Evolutionary conservation across 2,888 invertebrate genomes (phyloP).

Genomic region (Epistrophe grossulariae): DNA sequence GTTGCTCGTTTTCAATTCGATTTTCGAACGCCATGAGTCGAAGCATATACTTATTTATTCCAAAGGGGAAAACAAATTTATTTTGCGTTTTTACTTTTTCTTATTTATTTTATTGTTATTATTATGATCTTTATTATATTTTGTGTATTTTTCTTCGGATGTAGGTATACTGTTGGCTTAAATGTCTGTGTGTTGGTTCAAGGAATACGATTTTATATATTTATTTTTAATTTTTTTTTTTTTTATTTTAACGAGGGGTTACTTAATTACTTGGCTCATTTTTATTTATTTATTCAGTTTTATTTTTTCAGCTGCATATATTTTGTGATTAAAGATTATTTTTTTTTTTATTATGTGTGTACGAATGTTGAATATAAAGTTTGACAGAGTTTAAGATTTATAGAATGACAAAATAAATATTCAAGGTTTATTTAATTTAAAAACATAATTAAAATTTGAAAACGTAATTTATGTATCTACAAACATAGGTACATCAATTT

Average conservation of each 20-base stretch:
- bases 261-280: conserved; percentile 71
- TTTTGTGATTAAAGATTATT: conserved; percentile 24
- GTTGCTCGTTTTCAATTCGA: conserved; percentile 63
- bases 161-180: background rate
- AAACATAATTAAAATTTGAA: background rate
- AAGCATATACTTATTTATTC: conserved; percentile 15
- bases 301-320: conserved; percentile 61
- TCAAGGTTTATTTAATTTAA: background rate
- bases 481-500: too few species aligned
- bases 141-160: background rate
- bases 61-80: conserved; percentile 59
- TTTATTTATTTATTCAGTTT: conserved; percentile 70
- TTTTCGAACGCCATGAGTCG: conserved; percentile 29
- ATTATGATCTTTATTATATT: conserved; percentile 69
- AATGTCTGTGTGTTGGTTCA: conserved; percentile 2
- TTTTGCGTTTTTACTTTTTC: conserved; percentile 49
- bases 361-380: background rate
- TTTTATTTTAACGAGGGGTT: conserved; percentile 43
- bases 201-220: conserved; percentile 24
- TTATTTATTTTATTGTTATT: conserved; percentile 74
- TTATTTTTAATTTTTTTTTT: conserved; percentile 14
- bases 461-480: background rate
- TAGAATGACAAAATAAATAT: background rate
- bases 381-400: background rate
- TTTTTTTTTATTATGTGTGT: background rate